Evolutionary conservation across 2,797 vertebrate genomes (phyloP).

Genomic region (Myotis pilosus): DNA sequence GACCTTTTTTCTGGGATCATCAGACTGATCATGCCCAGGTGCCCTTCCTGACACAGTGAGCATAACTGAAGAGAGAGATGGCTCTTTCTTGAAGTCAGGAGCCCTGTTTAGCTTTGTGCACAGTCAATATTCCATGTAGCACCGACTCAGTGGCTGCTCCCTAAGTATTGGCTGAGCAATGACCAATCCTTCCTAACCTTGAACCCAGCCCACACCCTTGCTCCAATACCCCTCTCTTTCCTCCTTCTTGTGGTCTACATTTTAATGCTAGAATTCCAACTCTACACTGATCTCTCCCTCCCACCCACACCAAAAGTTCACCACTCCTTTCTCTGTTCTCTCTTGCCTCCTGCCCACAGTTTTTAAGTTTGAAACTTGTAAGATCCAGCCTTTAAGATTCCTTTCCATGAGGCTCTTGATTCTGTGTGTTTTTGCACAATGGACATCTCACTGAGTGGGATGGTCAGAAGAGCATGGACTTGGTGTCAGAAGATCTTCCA

Average conservation of each 20-base stretch:
- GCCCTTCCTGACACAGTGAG: not conserved
- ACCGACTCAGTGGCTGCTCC: not conserved
- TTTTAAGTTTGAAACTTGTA: not conserved
- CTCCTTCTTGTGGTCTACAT: not conserved
- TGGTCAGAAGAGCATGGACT: not conserved
- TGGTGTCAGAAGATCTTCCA: not conserved
- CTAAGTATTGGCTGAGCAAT: not conserved
- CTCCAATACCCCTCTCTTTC: not conserved
- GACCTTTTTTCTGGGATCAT: not conserved
- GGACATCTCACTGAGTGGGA: too few species aligned
- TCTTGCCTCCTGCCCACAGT: too few species aligned
- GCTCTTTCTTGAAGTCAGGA: not conserved
- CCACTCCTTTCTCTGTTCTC: not conserved
- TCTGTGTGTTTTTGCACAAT: not conserved
- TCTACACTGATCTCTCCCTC: not conserved
- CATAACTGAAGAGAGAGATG: not conserved
- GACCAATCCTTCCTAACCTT: not conserved
- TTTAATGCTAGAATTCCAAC: not conserved
- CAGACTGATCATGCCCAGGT: not conserved
- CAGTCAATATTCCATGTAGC: rapidly evolving
- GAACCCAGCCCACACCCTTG: not conserved
- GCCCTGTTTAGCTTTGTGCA: not conserved
- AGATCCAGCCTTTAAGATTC: not conserved
- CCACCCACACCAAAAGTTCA: not conserved
- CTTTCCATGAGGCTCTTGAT: not conserved